Base-by-base conservation (phyloP, 2,888 invertebrate genomes). In the Priocnemis perturbator region DNA sequence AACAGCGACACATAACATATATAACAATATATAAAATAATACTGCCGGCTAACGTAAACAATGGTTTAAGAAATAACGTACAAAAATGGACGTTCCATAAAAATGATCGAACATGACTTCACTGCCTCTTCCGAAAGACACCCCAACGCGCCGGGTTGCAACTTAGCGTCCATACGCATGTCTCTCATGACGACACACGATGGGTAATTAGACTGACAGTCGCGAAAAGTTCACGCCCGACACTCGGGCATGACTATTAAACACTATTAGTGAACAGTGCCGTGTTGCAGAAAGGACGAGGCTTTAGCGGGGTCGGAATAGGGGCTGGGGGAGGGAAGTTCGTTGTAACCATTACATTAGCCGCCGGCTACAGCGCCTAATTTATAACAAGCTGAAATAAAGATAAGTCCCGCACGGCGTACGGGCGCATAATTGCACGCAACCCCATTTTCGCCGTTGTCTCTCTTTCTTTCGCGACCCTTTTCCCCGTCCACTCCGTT, bases 311-410 rank as follows among this genome's bases (percentile, higher is more conserved):
- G 30, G 19, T 7, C 19, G 9, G 44, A 19, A 37, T 17, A 19
- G 30, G 4, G 50, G 50, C 4, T 7, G 37, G 37, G 7, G 4
- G 11, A 37, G 37, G 37, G 56, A 26, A 14, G 66, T 50, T 21
- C 19, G n/a, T 3, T 11, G 50, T 19, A 20, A 57, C 17, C 23
- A 52, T 67, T 67, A 47, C 60, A 61, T 62, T 69, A 59, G 19
- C 23, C 56, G 19, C n/a, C 21, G 45, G 45, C 19, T 48, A 50
- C 37, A 45, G 52, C 55, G 61, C 66, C 66, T 73, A 75, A 75
- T 79, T 78, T 75, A 77, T 77, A 77, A 74, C 72, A 68, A 72
- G 76, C 64, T 72, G 59, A 67, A 75, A 75, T 74, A 74, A 77
- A 77, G 74, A 74, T 77, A 77, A 81, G 74, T 70, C 62, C 62